Base-by-base conservation (phyloP, 2,797 vertebrate genomes). In the Phalanger gymnotis region DNA sequence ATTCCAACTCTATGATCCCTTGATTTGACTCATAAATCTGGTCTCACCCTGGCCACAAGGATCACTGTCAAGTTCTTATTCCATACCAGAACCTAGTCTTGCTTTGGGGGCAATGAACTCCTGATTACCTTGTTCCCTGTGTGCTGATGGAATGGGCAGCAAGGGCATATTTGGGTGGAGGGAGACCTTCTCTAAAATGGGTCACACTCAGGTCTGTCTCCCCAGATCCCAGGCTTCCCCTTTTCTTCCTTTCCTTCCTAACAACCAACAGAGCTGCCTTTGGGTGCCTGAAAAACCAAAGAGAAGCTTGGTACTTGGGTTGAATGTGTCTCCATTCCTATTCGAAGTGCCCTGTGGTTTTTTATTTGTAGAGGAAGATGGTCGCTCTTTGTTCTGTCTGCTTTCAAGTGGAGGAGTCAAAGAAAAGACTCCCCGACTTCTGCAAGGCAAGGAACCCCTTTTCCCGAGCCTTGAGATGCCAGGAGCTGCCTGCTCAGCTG, bases 341-440 rank as follows among this genome's bases (percentile, higher is more conserved):
- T 58, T 97, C 90, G 96, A 93, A 95, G 13, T 7, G 87, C 53
- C 95, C 93, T 97, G 91, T 94, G 96, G 94, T 93, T 97, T 95
- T 97, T 97, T 95, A 2, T 95, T 97, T 97, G 95, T 1, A 0
- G 89, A 93, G n/a, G 73, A 52, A 92, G 6, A 40, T 25, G 12
- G 53, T 5, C 54, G 81, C 13, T 31, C 11, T 90, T 95, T 58
- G 19, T 51, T 27, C 55, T 31, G 54, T 22, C 9, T 16, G 47
- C 5, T 4, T 1, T 58, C 53, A n/a, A 52, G 66, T 66, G 25
- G 51, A 92, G 66, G 28, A 25, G 6, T 57, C 34, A 34, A n/a
- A 28, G 52, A 40, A 55, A 40, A 16, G 0, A 13, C 19, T 11
- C 27, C 9, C 5, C 0, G 9, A 9, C 6, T 52, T 54, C 53